Evolutionary conservation across 2,797 vertebrate genomes (phyloP).

Genomic region (Capromys pilorides): DNA sequence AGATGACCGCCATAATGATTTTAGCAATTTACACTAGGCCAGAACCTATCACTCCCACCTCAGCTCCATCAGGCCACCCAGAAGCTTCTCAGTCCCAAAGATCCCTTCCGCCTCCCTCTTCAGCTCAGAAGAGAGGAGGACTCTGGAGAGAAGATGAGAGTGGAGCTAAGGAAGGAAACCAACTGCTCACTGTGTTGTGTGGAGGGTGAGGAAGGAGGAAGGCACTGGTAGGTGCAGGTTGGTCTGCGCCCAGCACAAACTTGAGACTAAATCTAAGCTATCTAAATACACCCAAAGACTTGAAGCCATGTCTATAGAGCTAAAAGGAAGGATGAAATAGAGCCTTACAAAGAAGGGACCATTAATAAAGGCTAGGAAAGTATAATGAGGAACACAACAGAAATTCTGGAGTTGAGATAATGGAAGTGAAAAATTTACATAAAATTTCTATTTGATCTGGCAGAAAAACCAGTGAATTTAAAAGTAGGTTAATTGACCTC

Average conservation of each 20-base stretch:
- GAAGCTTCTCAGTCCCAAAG: background rate
- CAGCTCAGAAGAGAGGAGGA: background rate
- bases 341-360: background rate
- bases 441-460: background rate
- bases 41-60: background rate
- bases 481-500: background rate
- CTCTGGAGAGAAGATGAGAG: background rate
- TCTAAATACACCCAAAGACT: conserved; percentile 23
- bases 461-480: conserved; percentile 15
- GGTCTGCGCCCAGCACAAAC: background rate
- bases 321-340: background rate
- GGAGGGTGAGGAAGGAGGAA: background rate
- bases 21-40: too few species aligned
- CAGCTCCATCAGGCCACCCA: background rate
- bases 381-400: conserved; percentile 3
- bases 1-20: too few species aligned
- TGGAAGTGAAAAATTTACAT: conserved; percentile 31
- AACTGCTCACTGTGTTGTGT: background rate
- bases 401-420: conserved; percentile 9
- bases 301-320: background rate
- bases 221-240: background rate
- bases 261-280: background rate
- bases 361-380: background rate
- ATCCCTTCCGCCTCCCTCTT: background rate
- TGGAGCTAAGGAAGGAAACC: background rate